These are phyloP conservation scores for Elephas maximus DNA, from an alignment of 2,113 vertebrate genomes.

Conservation along the genomic window DNA sequence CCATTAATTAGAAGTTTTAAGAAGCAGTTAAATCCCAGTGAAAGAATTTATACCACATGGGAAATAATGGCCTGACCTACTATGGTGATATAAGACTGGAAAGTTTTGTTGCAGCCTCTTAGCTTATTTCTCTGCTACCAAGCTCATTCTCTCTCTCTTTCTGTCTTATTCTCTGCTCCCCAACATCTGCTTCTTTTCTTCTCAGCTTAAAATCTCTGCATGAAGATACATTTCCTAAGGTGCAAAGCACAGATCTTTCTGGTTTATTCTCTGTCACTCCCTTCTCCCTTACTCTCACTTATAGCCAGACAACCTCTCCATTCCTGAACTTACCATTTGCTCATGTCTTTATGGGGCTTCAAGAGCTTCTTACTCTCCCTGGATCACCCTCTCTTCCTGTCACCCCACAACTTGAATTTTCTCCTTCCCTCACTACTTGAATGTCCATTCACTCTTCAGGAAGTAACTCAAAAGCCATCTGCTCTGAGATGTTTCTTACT, in stretches of 20 bases:
- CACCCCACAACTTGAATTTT: not conserved
- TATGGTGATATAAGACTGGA: not conserved
- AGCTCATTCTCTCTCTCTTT: not conserved
- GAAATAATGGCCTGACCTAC: not conserved
- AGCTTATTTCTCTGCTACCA: not conserved
- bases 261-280: not conserved
- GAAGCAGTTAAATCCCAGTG: not conserved
- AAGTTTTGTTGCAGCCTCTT: not conserved
- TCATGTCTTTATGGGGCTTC: not conserved
- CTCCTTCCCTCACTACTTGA: not conserved
- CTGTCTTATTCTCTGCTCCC: not conserved
- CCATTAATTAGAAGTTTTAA: conserved; percentile 28
- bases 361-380: not conserved
- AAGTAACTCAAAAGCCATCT: not conserved
- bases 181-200: not conserved
- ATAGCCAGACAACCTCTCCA: not conserved
- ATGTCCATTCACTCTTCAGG: not conserved
- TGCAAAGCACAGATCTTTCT: not conserved
- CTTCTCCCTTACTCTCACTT: not conserved
- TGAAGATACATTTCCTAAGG: conserved; percentile 26
- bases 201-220: not conserved
- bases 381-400: not conserved
- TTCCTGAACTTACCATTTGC: not conserved
- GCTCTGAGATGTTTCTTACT: conserved; percentile 25
- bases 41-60: not conserved